Percentiles rank a stretch among this genome's conserved stretches.
Evolutionary conservation across 2,888 invertebrate genomes (phyloP).

Genomic region (Ochropacha duplaris): DNA sequence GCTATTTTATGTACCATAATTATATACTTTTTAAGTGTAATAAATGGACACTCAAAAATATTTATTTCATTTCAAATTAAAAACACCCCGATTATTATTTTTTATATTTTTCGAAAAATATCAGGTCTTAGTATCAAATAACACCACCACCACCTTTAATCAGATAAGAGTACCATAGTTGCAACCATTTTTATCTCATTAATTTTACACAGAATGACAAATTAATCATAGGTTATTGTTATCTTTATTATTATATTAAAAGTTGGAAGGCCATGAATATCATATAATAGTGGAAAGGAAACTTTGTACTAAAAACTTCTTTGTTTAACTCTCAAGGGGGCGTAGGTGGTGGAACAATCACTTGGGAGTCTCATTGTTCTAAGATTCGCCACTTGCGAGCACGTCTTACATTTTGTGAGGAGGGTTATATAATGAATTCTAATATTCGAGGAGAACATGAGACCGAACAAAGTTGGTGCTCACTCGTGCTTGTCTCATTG

Average conservation of each 20-base stretch:
- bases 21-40: not conserved
- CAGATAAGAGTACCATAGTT: not conserved
- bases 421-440: slow-evolving; percentile 33
- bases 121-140: no score
- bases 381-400: slow-evolving; percentile 29
- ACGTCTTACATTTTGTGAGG: slow-evolving; percentile 25
- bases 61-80: not conserved
- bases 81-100: no score
- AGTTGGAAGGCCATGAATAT: slow-evolving; percentile 21
- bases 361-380: slow-evolving; percentile 40
- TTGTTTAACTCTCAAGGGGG: slow-evolving; percentile 31
- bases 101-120: no score
- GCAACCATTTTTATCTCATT: not conserved
- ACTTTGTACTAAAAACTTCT: slow-evolving; percentile 32
- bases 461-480: slow-evolving; percentile 22
- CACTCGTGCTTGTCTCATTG: slow-evolving; percentile 31
- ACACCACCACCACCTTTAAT: no score
- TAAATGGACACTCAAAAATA: not conserved
- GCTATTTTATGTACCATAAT: not conserved
- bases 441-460: slow-evolving; percentile 28
- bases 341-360: slow-evolving; percentile 31
- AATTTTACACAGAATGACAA: not conserved
- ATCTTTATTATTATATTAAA: slow-evolving; percentile 1
- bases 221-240: slow-evolving; percentile 1
- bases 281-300: slow-evolving; percentile 23